Percentiles rank a stretch among this genome's conserved stretches.
Evolutionary conservation across 2,888 invertebrate species (phyloP).

Genomic region (Augiades crinisus): DNA sequence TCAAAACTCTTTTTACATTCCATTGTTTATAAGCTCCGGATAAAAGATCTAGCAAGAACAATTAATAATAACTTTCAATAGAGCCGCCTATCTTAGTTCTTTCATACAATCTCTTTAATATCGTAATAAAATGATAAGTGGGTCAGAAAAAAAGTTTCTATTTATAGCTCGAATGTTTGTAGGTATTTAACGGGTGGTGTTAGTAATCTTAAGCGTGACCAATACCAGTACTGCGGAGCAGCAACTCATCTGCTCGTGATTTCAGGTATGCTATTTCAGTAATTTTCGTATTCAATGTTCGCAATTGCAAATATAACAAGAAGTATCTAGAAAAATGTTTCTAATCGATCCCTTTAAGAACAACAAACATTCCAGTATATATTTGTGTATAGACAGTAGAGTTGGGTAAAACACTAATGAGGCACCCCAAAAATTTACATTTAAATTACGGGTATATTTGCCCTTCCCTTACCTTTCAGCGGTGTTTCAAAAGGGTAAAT

Average conservation of each 20-base stretch:
- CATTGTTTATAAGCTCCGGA: background rate
- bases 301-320: no score
- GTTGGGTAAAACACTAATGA: background rate
- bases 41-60: slow-evolving; percentile 6
- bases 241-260: no score
- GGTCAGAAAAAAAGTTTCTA: background rate
- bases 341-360: no score
- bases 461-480: slow-evolving; percentile 2
- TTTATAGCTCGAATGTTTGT: no score
- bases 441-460: slow-evolving; percentile 5
- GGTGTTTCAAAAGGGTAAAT: slow-evolving; percentile 7
- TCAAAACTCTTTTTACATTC: background rate
- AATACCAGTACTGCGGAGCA: no score
- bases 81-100: background rate
- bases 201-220: no score
- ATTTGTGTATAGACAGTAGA: no score
- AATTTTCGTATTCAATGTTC: no score
- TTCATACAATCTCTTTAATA: slow-evolving; percentile 2
- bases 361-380: no score
- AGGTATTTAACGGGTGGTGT: no score
- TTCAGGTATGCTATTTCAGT: no score
- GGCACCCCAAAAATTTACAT: slow-evolving; percentile 7
- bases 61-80: slow-evolving; percentile 5
- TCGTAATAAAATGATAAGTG: background rate
- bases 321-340: no score